Evolutionary conservation across 2,113 vertebrate genomes (phyloP), one percentile per base, ranked within the genome.

Genomic region (Lamprotornis superbus): DNA sequence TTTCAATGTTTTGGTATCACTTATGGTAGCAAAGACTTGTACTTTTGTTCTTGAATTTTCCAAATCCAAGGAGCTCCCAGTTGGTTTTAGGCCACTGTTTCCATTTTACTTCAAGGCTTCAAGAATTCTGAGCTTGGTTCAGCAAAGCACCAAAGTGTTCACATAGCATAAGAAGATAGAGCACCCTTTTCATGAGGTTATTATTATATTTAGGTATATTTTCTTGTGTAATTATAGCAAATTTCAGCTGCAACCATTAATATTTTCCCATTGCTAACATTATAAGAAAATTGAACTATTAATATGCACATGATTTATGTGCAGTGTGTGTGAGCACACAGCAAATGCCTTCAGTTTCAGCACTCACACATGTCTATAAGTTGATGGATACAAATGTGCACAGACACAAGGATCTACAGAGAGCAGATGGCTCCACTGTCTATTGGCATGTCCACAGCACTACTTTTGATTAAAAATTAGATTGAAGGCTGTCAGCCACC

Each of bases 281-380:
- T 11, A 11, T 24, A 75, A 46, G 27, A 57, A 35, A 33, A 46
- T 53, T 25, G 39, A 23, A 42, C 53, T 42, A 18, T 25, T 39
- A 30, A 57, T 21, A 49, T 3, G 19, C 15, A 44, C 17, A 11
- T 24, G 9, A 65, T 57, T 39, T 73, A 11, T 27, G 27, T 64
- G 61, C 81, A 49, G 47, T 30, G 25, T 24, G 9, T 20, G 57
- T 46, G 19, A 68, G 21, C 47, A 79, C 31, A 40, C 14, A 88
- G 47, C 17, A 57, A 80, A 63, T 28, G 33, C 53, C 15, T 27
- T 78, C 28, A 42, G 40, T 60, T 17, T 21, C 31, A 71, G 39
- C 9, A 7, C 11, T 61, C 55, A 53, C 40, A 37, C 25, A 39
- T 6, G 2, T 7, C 57, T 42, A 0, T 16, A 59, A 68, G 1